These are phyloP conservation scores for Drosophila rubida DNA, from an alignment of 2,888 invertebrate genomes.

Conservation along the genomic window DNA sequence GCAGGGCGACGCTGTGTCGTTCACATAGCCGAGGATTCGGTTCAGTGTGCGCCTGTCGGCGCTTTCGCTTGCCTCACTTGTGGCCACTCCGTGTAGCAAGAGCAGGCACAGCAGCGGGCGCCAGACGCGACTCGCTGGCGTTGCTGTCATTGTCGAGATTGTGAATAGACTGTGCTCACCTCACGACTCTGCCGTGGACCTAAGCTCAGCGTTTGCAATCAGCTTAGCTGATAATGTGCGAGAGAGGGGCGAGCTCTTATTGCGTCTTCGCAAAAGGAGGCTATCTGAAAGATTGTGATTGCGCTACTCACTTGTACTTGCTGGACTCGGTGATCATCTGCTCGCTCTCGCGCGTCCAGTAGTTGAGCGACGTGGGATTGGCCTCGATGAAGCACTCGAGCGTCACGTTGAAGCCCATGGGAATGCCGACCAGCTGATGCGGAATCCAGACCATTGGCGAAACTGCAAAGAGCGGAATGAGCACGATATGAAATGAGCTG, in stretches of 20 bases:
- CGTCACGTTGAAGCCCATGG: slow-evolving; percentile 92
- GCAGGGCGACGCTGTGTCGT: slow-evolving; percentile 59
- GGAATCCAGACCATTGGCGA: slow-evolving; percentile 97
- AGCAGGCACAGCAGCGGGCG: background rate
- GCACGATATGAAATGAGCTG: too few relatives aligned
- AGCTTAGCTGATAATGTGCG: slow-evolving; percentile 5
- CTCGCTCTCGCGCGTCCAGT: slow-evolving; percentile 94
- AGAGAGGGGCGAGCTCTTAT: background rate
- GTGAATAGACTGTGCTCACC: slow-evolving; percentile 8
- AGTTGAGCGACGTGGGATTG: slow-evolving; percentile 95
- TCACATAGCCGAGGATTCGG: slow-evolving; percentile 56
- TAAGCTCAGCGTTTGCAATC: slow-evolving; percentile 20
- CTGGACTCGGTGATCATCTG: slow-evolving; percentile 94
- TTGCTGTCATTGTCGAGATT: slow-evolving; percentile 7
- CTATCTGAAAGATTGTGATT: too few relatives aligned
- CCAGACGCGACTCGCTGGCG: background rate
- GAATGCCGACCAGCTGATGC: slow-evolving; percentile 94
- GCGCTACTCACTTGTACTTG: slow-evolving; percentile 90
- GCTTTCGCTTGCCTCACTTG: background rate
- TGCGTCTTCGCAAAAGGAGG: too few relatives aligned
- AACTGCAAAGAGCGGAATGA: slow-evolving; percentile 86
- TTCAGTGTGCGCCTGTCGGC: slow-evolving; percentile 33
- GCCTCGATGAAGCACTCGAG: slow-evolving; percentile 96
- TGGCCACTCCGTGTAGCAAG: background rate
- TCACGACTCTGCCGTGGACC: background rate